Percentiles rank a stretch among this genome's conserved stretches.
These are phyloP conservation scores for Pseudachorutes palmiensis DNA, from an alignment of 1,140 invertebrate genomes.

Conservation along the genomic window DNA sequence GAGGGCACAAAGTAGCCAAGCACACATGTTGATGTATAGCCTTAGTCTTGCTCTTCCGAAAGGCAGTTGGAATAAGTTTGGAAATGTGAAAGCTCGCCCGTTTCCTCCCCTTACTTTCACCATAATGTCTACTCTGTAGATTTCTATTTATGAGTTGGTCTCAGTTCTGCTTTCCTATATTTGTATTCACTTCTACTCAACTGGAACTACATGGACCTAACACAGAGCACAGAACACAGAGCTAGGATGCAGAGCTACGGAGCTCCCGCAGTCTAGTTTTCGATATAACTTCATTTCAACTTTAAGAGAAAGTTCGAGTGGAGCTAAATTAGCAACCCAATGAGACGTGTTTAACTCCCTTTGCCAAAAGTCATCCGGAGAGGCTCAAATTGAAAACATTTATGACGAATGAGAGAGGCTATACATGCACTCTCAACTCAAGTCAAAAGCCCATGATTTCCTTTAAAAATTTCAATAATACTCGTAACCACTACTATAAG, in stretches of 20 bases:
- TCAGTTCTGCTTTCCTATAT: neutral
- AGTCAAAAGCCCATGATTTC: too few relatives aligned
- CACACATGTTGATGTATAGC: conserved; percentile 9
- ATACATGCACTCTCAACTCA: neutral
- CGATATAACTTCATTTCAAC: too few relatives aligned
- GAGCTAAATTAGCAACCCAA: neutral
- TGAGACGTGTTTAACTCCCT: neutral
- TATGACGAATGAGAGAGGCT: neutral
- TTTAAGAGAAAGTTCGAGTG: too few relatives aligned
- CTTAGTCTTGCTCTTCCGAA: conserved; percentile 3
- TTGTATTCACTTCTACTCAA: neutral
- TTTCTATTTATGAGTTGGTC: conserved; percentile 14
- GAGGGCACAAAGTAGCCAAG: too few relatives aligned
- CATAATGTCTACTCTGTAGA: neutral
- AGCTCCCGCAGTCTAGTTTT: neutral
- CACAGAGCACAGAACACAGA: too few relatives aligned
- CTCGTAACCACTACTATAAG: too few relatives aligned
- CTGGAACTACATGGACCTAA: too few relatives aligned
- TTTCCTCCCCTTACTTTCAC: neutral
- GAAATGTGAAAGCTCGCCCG: neutral
- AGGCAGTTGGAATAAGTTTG: neutral
- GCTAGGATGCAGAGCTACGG: neutral
- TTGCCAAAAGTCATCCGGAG: neutral
- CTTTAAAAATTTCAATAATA: too few relatives aligned
- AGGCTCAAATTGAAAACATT: neutral